Evolutionary conservation across 2,888 invertebrate genomes (phyloP).

Genomic region (Malacosoma neustria): DNA sequence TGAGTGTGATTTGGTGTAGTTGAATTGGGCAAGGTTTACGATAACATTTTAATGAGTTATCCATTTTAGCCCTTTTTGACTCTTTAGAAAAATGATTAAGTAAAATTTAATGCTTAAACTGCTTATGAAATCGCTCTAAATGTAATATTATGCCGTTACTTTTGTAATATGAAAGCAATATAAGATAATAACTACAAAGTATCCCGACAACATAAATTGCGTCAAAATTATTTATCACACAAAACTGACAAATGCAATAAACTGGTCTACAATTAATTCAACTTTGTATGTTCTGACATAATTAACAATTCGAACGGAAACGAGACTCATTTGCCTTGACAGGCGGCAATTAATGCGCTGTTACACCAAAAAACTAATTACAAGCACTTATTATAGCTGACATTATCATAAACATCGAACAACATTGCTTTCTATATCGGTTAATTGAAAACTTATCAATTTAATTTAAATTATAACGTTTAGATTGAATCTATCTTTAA

Average conservation of each 20-base stretch:
- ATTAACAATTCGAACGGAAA: background rate
- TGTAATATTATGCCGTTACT: too few relatives aligned
- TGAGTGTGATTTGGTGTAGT: too few relatives aligned
- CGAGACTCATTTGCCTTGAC: background rate
- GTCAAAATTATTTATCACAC: background rate
- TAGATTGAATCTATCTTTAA: background rate
- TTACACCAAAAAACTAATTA: background rate
- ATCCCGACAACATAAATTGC: background rate
- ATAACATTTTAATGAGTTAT: too few relatives aligned
- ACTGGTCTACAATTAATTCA: background rate
- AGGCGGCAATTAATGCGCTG: background rate
- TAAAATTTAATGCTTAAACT: too few relatives aligned
- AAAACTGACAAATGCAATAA: background rate
- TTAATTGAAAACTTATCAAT: background rate
- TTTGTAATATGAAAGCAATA: too few relatives aligned
- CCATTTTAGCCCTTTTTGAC: too few relatives aligned
- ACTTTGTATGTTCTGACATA: background rate
- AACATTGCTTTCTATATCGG: background rate
- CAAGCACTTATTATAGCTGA: background rate
- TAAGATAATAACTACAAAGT: background rate
- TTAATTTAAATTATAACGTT: background rate
- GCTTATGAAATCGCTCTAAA: too few relatives aligned
- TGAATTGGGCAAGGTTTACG: too few relatives aligned
- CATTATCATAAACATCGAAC: background rate
- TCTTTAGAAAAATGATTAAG: too few relatives aligned